Base-by-base conservation (phyloP, 1,140 invertebrate species). In the Nylanderia fulva region DNA sequence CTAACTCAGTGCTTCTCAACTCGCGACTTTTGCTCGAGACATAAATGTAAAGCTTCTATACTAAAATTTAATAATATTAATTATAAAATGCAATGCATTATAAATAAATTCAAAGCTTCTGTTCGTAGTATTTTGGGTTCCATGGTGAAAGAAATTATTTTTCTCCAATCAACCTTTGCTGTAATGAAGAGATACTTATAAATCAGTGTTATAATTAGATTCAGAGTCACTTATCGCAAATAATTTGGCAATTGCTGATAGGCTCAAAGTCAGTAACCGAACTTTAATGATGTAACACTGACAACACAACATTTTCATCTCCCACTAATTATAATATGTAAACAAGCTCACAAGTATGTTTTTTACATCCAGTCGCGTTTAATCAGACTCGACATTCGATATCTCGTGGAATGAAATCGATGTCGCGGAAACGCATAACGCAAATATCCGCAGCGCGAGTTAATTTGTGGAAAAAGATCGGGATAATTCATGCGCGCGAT, bases 401-500 rank as follows among this genome's bases (percentile, higher is more conserved):
- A 33, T 45, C 52, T 54, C 8, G 1, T 9, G 56, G 36, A 42
- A 60, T 8, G 24, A 77, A 79, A 52, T n/a, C 33, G 42, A 29
- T 24, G 21, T 15, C 9, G 29, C 15, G 61, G 42, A 52, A 33
- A 8, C 13, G 39, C 64, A 24, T 42, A 45, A 45, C 5, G 21
- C 21, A n/a, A 15, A 1, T 56, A 69, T 66, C 5, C 9, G 29
- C n/a, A 24, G 45, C 21, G 76, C 42, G 29, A 77, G 48, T 56
- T 42, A 80, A 80, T 82, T 82, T 71, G 54, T 60, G 52, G 77
- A 82, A 72, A 72, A 58, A 3, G 27, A 54, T 39, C 52, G n/a
- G n/a, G 77, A 60, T 82, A 71, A 82, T 82, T 82, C 64, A 82
- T 82, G 66, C 52, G 36, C 48, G 24, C 27, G 77, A 82, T 82